A percentile compares a stretch with the other conserved stretches of the same genome.
These are phyloP conservation scores for Fregata magnificens DNA, from an alignment of 2,113 vertebrate species.

Conservation along the genomic window DNA sequence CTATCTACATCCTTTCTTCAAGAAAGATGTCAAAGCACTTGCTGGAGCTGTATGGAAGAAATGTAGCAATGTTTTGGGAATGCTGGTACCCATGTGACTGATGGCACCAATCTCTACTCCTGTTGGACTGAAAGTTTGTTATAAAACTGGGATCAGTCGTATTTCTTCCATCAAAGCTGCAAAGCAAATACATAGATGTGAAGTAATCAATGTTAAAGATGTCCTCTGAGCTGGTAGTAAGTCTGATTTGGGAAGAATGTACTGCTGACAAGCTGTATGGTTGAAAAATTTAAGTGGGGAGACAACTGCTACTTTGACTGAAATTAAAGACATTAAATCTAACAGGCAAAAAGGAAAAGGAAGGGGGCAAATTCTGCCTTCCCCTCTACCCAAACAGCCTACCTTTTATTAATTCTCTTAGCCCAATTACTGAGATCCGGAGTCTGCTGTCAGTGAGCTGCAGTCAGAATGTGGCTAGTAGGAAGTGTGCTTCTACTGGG, in stretches of 20 bases:
- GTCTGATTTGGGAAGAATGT: neutral
- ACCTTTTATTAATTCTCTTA: neutral
- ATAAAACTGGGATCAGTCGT: neutral
- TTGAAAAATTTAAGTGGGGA: neutral
- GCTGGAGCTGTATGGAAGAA: neutral
- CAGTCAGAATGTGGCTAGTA: neutral
- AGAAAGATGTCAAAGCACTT: neutral
- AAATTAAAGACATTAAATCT: neutral
- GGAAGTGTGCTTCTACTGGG: neutral
- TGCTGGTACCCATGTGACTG: neutral
- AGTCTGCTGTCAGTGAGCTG: neutral
- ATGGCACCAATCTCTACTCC: neutral
- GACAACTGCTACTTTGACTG: neutral
- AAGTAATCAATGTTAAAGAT: neutral
- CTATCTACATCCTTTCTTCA: neutral
- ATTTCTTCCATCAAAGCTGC: neutral
- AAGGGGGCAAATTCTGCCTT: neutral
- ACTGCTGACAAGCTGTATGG: neutral
- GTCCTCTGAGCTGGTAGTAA: neutral
- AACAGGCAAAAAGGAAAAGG: neutral
- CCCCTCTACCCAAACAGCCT: neutral
- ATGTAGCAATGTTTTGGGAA: neutral
- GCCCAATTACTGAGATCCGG: neutral
- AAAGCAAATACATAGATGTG: neutral
- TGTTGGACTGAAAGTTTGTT: neutral